Evolutionary conservation across 2,797 vertebrate species (phyloP).

Genomic region (Platalea minor): DNA sequence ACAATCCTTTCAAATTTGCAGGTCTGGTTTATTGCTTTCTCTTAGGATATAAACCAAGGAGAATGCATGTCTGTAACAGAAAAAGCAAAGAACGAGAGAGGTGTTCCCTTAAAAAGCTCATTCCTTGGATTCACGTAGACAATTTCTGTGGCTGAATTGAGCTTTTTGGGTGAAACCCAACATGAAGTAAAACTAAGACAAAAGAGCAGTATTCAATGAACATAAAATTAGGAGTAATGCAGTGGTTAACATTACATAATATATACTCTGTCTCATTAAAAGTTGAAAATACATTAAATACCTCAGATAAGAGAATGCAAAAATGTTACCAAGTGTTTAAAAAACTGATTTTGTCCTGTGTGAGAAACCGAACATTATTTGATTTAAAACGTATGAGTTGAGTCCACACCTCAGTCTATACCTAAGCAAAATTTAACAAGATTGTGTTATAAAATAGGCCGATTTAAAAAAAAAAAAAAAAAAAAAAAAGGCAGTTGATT

Average conservation of each 20-base stretch:
- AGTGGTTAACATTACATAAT: background rate
- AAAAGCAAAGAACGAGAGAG: background rate
- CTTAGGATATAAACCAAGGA: background rate
- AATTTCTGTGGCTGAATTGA: constrained; percentile 16
- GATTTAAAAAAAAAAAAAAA: background rate
- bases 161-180: constrained; percentile 34
- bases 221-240: background rate
- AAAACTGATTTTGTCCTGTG: background rate
- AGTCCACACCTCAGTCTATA: background rate
- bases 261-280: background rate
- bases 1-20: background rate
- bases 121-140: constrained; percentile 11
- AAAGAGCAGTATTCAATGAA: background rate
- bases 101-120: background rate
- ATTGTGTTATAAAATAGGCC: background rate
- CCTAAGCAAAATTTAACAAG: background rate
- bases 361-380: background rate
- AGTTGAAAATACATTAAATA: background rate
- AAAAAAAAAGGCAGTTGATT: background rate
- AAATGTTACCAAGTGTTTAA: background rate
- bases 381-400: background rate
- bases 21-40: constrained; percentile 9
- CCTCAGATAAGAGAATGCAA: background rate
- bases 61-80: background rate
- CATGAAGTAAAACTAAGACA: background rate